Percentiles rank a stretch among this genome's conserved stretches.
Evolutionary conservation across 2,797 vertebrate species (phyloP).

Genomic region (Melanotaenia parkinsoni): DNA sequence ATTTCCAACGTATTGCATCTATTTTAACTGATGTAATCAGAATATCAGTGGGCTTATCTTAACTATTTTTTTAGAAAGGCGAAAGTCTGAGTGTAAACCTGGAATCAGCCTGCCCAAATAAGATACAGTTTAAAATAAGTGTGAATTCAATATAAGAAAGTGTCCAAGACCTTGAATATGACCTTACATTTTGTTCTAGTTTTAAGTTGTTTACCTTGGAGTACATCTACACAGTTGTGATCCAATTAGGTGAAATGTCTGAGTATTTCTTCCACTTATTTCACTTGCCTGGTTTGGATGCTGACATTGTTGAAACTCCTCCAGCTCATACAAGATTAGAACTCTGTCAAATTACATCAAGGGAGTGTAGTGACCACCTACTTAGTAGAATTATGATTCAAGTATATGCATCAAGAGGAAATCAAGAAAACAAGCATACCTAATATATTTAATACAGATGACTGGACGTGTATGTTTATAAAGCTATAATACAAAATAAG

Average conservation of each 20-base stretch:
- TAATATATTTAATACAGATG: neutral
- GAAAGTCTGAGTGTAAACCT: neutral
- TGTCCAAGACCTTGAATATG: neutral
- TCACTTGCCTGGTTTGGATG: constrained; percentile 3
- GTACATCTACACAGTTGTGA: neutral
- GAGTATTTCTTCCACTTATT: neutral
- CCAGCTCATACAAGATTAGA: neutral
- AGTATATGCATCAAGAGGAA: constrained; percentile 8
- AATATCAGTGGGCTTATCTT: neutral
- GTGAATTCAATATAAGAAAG: neutral
- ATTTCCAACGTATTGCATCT: neutral
- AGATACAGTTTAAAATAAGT: neutral
- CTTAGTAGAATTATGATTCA: constrained; percentile 2
- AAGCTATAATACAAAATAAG: constrained; percentile 10
- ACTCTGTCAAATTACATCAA: constrained; percentile 10
- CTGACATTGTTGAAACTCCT: neutral
- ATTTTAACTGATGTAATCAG: neutral
- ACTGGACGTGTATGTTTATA: constrained; percentile 1
- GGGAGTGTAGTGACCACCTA: neutral
- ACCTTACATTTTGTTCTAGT: neutral
- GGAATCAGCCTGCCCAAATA: neutral
- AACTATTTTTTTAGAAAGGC: neutral
- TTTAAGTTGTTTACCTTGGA: neutral
- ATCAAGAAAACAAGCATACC: neutral
- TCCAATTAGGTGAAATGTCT: neutral